These are phyloP conservation scores for Drosophila ananassae DNA, from an alignment of 1,140 invertebrate species.

Conservation along the genomic window DNA sequence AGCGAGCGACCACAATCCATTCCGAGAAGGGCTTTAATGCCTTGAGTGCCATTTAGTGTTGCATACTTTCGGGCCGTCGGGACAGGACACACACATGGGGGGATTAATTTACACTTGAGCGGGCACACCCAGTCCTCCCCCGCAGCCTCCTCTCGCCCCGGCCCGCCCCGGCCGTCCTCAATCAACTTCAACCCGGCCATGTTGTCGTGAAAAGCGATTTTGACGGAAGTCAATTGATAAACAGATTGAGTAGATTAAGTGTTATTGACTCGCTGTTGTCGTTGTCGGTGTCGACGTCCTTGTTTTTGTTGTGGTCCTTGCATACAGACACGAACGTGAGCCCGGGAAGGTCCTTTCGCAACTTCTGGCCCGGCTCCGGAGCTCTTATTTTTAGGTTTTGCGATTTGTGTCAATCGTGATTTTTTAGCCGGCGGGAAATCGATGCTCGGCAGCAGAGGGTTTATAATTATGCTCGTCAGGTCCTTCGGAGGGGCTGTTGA, in stretches of 20 bases:
- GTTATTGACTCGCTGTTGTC: constrained; percentile 65
- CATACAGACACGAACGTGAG: not conserved
- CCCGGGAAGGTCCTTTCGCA: constrained; percentile 7
- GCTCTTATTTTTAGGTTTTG: constrained; percentile 58
- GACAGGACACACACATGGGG: constrained; percentile 3
- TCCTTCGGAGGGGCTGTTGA: constrained; percentile 2
- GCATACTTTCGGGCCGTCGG: constrained; percentile 34
- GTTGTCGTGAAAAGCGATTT: constrained; percentile 68
- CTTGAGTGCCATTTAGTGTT: constrained; percentile 57
- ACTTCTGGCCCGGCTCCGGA: constrained; percentile 6
- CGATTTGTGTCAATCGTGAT: constrained; percentile 53
- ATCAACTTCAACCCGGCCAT: constrained; percentile 56
- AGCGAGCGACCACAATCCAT: constrained; percentile 11
- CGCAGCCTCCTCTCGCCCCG: not conserved
- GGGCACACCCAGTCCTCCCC: constrained; percentile 23
- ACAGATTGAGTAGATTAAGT: constrained; percentile 77
- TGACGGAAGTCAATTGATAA: constrained; percentile 77
- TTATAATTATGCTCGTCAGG: constrained; percentile 48
- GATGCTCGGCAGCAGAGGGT: constrained; percentile 22
- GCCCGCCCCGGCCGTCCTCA: constrained; percentile 22
- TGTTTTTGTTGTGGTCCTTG: constrained; percentile 12
- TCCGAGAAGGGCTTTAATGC: constrained; percentile 17
- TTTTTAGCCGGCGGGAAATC: constrained; percentile 25
- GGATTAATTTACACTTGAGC: constrained; percentile 64
- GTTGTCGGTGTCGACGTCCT: constrained; percentile 13